Evolutionary conservation across 2,797 vertebrate genomes (phyloP).

Genomic region (Nasua narica): DNA sequence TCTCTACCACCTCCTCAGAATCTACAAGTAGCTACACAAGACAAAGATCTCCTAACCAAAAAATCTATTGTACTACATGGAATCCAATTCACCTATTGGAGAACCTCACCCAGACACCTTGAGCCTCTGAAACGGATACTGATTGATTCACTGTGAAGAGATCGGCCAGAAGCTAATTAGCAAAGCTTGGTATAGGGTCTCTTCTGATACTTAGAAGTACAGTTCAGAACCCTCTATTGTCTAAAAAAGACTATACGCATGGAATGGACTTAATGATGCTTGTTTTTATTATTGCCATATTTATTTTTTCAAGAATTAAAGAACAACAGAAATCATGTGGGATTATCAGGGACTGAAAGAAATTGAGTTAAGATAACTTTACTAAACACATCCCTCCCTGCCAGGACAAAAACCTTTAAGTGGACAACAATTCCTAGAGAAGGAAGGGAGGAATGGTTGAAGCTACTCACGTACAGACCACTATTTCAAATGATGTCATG

Average conservation of each 20-base stretch:
- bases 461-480: background rate
- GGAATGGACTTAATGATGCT: constrained; percentile 34
- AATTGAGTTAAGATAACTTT: background rate
- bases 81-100: background rate
- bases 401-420: background rate
- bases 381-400: background rate
- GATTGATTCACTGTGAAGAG: background rate
- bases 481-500: background rate
- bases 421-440: background rate
- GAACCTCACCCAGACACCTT: background rate
- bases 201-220: background rate
- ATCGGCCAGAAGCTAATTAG: constrained; percentile 32
- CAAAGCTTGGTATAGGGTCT: background rate
- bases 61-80: background rate
- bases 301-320: constrained; percentile 53
- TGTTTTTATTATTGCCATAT: constrained; percentile 28
- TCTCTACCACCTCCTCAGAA: background rate
- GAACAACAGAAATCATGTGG: constrained; percentile 20
- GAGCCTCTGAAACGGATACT: background rate
- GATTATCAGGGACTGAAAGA: background rate
- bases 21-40: constrained; percentile 10
- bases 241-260: background rate
- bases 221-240: background rate
- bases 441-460: background rate
- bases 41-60: background rate